Conservation (phyloP, 2,113 vertebrate genomes). For the Petroica traversi region DNA sequence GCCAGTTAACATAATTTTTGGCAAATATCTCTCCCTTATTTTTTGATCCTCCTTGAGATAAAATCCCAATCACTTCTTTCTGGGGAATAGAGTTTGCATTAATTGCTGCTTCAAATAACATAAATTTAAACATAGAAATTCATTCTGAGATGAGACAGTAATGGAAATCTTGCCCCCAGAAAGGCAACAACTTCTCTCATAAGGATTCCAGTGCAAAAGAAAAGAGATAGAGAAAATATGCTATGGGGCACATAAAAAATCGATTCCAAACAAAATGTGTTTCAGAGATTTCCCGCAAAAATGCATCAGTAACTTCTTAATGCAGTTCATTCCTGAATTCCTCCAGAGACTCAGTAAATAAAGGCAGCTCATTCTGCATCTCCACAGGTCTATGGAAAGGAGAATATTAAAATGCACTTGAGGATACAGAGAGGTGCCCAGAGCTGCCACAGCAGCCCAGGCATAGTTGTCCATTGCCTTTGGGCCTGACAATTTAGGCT, state of each 20-base stretch:
- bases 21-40: neutral
- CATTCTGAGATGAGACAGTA: constrained; percentile 6
- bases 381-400: neutral
- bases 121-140: constrained; percentile 49
- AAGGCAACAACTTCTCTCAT: constrained; percentile 14
- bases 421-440: neutral
- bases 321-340: constrained; percentile 24
- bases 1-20: neutral
- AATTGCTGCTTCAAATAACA: constrained; percentile 61
- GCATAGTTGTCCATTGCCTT: neutral
- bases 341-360: neutral
- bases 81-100: constrained; percentile 28
- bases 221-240: constrained; percentile 27
- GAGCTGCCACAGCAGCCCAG: neutral
- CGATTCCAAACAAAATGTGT: constrained; percentile 35
- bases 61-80: neutral
- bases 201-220: constrained; percentile 28
- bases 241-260: constrained; percentile 29
- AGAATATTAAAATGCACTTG: neutral
- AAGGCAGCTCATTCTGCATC: neutral
- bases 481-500: neutral
- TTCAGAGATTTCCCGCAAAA: constrained; percentile 48
- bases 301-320: constrained; percentile 7
- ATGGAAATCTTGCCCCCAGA: constrained; percentile 29
- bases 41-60: neutral